A percentile compares a stretch with the other conserved stretches of the same genome.
Evolutionary conservation across 2,797 vertebrate species (phyloP).

Genomic region (Borostomias antarcticus): DNA sequence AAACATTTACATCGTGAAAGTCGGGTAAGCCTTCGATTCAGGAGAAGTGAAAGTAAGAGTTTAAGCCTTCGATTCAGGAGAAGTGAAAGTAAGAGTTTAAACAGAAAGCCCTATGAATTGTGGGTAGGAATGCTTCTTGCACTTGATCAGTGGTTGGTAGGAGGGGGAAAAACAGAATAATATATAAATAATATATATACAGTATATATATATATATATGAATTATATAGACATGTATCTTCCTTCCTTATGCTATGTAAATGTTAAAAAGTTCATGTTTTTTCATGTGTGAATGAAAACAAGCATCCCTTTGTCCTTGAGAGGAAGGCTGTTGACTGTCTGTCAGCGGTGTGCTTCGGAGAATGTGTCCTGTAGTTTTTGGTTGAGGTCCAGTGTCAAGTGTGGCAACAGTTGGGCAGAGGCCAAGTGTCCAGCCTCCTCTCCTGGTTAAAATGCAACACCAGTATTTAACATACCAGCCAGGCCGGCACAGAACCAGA

Average conservation of each 20-base stretch:
- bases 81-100: constrained; percentile 13
- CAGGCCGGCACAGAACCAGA: neutral
- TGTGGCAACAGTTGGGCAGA: constrained; percentile 1
- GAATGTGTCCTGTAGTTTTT: constrained; percentile 7
- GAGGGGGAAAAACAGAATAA: constrained; percentile 49
- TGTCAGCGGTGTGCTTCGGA: neutral
- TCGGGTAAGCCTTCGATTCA: constrained; percentile 8
- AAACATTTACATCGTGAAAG: constrained; percentile 16
- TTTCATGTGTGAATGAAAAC: neutral
- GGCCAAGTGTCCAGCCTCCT: accelerated
- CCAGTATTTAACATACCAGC: neutral
- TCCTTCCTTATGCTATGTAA: no score
- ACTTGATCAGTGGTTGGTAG: constrained; percentile 43
- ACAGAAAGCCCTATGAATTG: constrained; percentile 7
- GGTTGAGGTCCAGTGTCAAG: constrained; percentile 6
- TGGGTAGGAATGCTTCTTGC: neutral
- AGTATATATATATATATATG: no score
- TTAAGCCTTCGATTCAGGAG: neutral
- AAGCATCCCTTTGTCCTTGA: no score
- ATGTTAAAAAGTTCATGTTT: neutral
- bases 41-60: constrained; percentile 10
- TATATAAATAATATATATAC: neutral
- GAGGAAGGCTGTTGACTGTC: no score
- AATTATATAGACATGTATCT: no score
- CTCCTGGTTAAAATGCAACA: neutral